A percentile compares a stretch with the other conserved stretches of the same genome.
phyloP scores from a whole-genome alignment of 2,888 invertebrate genomes.

The Pyrgus malvae region DNA sequence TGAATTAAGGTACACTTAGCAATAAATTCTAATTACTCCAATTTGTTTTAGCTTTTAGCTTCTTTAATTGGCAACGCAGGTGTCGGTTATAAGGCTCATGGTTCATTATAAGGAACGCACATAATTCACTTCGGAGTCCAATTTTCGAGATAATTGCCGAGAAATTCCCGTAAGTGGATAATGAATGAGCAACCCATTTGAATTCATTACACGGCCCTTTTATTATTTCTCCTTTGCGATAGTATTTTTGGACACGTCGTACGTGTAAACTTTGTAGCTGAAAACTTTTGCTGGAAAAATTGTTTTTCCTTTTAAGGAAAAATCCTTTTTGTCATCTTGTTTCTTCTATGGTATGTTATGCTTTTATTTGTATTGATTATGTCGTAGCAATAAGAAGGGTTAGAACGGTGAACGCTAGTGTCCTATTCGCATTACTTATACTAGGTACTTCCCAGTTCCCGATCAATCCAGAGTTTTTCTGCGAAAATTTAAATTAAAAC shows the following conservation, averaged over 20 bases:
- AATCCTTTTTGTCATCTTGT: too few relatives aligned
- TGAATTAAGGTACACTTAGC: neutral
- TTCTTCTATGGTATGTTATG: too few relatives aligned
- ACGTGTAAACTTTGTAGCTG: slow-evolving; percentile 5
- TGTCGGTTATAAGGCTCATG: slow-evolving; percentile 13
- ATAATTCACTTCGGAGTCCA: slow-evolving; percentile 19
- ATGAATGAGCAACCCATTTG: slow-evolving; percentile 24
- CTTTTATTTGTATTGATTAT: too few relatives aligned
- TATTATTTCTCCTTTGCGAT: slow-evolving; percentile 14
- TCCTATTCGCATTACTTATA: too few relatives aligned
- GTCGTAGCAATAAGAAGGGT: too few relatives aligned
- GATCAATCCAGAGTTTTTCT: too few relatives aligned
- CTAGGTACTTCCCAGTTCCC: too few relatives aligned
- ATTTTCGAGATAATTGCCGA: slow-evolving; percentile 25
- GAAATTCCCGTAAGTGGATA: slow-evolving; percentile 25
- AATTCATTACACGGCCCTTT: slow-evolving; percentile 21
- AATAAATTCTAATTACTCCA: neutral
- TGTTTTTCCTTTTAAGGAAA: too few relatives aligned
- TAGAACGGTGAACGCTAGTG: too few relatives aligned
- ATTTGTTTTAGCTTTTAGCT: neutral
- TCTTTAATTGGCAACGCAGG: slow-evolving; percentile 5
- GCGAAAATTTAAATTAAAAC: too few relatives aligned
- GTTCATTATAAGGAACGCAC: slow-evolving; percentile 18
- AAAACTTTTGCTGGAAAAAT: too few relatives aligned
- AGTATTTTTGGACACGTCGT: slow-evolving; percentile 16